These are phyloP conservation scores for Melanotaenia trifasciata DNA, from an alignment of 2,797 vertebrate genomes.

Conservation along the genomic window DNA sequence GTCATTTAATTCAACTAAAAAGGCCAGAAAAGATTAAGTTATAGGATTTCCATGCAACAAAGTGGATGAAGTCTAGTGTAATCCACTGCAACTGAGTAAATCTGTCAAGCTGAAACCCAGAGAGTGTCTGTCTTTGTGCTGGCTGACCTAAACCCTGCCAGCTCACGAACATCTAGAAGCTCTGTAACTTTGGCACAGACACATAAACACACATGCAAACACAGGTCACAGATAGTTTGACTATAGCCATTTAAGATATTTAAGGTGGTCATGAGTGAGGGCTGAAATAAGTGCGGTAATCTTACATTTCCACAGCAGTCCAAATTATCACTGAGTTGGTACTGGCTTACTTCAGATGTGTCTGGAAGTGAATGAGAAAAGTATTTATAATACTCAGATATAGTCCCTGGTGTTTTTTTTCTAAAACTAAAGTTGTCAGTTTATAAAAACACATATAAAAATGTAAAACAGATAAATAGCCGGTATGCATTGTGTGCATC, in stretches of 20 bases:
- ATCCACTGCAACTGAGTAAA: conserved; percentile 37
- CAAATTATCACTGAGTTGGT: conserved; percentile 53
- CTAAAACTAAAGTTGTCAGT: conserved; percentile 3
- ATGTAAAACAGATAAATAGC: neutral
- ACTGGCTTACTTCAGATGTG: conserved; percentile 40
- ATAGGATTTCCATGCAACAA: conserved; percentile 25
- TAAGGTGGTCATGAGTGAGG: conserved; percentile 37
- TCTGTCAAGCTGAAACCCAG: conserved; percentile 44
- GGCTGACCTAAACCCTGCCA: conserved; percentile 50
- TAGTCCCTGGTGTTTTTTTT: neutral
- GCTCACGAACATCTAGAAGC: conserved; percentile 36
- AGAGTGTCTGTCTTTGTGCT: conserved; percentile 33
- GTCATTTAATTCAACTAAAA: conserved; percentile 8
- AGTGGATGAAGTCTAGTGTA: conserved; percentile 34
- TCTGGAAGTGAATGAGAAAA: conserved; percentile 42
- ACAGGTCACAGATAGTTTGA: conserved; percentile 22
- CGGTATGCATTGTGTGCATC: neutral
- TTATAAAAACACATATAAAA: conserved; percentile 3
- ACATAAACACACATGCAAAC: neutral
- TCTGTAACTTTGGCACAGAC: conserved; percentile 21
- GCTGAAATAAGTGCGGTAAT: conserved; percentile 23
- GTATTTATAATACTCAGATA: conserved; percentile 43
- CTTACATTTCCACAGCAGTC: conserved; percentile 15
- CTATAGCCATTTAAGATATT: conserved; percentile 34
- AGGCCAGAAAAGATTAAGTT: neutral